phyloP scores from a whole-genome alignment of 2,888 invertebrate genomes.

The Cryptus armator region DNA sequence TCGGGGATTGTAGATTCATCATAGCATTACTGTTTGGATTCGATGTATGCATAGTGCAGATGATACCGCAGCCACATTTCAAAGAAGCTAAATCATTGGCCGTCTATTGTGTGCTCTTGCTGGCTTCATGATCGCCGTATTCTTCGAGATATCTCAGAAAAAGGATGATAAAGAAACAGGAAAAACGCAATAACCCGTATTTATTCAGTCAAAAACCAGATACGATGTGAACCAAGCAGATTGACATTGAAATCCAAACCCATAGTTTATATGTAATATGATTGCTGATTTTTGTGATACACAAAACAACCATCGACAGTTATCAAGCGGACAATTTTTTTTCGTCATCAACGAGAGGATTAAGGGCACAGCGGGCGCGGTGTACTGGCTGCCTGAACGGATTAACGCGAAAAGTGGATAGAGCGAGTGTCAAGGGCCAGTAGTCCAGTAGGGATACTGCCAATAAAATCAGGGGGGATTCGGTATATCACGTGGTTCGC shows the following conservation, averaged over 20 bases:
- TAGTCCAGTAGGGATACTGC: constrained; percentile 69
- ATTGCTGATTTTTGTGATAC: background rate
- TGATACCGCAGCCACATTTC: background rate
- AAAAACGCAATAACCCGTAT: too few species aligned
- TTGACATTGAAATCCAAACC: background rate
- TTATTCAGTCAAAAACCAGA: background rate
- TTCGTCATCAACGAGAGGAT: constrained; percentile 1
- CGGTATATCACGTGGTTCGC: constrained; percentile 77
- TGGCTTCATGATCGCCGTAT: background rate
- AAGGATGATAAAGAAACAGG: background rate
- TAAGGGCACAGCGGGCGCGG: constrained; percentile 12
- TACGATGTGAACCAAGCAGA: background rate
- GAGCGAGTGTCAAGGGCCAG: constrained; percentile 74
- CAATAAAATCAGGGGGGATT: constrained; percentile 78
- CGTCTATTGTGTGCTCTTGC: background rate
- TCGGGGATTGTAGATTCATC: background rate
- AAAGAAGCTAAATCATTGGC: background rate
- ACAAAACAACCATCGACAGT: background rate
- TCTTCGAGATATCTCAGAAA: too few species aligned
- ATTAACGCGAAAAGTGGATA: constrained; percentile 80
- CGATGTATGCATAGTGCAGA: background rate
- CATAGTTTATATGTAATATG: background rate
- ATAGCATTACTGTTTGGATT: background rate
- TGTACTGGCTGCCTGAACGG: constrained; percentile 65
- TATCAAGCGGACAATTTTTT: constrained; percentile 7